phyloP scores from a whole-genome alignment of 2,888 invertebrate species.

The Caenorhabditis macrosperma region DNA sequence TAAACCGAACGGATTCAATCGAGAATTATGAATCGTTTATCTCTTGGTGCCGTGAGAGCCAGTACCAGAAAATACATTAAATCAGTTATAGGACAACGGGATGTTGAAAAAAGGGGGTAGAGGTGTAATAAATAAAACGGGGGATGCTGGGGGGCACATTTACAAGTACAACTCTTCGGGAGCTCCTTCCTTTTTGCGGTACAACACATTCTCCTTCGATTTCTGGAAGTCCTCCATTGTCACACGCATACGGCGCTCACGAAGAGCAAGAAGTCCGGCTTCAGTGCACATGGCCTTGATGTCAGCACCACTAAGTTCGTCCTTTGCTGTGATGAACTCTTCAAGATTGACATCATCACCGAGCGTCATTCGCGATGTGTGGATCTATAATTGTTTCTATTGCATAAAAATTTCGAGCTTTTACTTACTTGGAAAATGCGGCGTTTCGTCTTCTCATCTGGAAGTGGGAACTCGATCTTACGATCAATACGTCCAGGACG shows the following conservation, averaged over 20 bases:
- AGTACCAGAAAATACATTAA: slow-evolving; percentile 45
- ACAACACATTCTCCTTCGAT: slow-evolving; percentile 98
- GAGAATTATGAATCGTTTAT: slow-evolving; percentile 25
- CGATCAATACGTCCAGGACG: slow-evolving; percentile 98
- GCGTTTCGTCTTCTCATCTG: slow-evolving; percentile 97
- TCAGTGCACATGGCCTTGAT: slow-evolving; percentile 97
- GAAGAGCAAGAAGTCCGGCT: slow-evolving; percentile 96
- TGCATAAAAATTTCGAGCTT: not conserved
- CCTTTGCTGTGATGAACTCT: slow-evolving; percentile 98
- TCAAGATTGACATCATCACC: slow-evolving; percentile 96
- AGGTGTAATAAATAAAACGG: slow-evolving; percentile 32
- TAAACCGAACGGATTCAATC: too few species aligned
- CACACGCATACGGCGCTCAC: slow-evolving; percentile 99
- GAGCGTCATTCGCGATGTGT: slow-evolving; percentile 98
- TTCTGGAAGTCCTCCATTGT: slow-evolving; percentile 99
- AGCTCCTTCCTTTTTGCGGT: slow-evolving; percentile 98
- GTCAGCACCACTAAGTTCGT: slow-evolving; percentile 93
- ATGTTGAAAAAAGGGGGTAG: not conserved
- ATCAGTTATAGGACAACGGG: slow-evolving; percentile 27
- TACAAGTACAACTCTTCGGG: slow-evolving; percentile 98
- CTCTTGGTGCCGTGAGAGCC: not conserved
- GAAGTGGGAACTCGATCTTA: slow-evolving; percentile 98
- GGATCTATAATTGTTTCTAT: slow-evolving; percentile 84
- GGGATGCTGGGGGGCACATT: slow-evolving; percentile 12
- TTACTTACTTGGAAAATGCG: slow-evolving; percentile 82